Evolutionary conservation across 2,797 vertebrate genomes (phyloP).

Genomic region (Knipowitschia caucasica): DNA sequence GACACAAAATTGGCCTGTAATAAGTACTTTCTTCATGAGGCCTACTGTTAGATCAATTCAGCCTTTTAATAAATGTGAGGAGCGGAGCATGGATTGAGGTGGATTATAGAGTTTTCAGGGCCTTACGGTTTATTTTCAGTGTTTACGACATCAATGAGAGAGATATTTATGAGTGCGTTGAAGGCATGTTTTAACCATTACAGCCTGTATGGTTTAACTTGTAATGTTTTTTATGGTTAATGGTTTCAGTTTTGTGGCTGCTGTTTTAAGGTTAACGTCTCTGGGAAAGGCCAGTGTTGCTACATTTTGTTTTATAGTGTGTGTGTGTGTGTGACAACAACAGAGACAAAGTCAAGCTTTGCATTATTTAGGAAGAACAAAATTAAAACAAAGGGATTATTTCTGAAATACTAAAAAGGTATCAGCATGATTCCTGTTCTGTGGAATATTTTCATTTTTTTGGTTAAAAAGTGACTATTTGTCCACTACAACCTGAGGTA

Average conservation of each 20-base stretch:
- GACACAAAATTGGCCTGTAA: constrained; percentile 39
- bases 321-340: background rate
- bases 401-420: too few species aligned
- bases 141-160: constrained; percentile 11
- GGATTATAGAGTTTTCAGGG: constrained; percentile 13
- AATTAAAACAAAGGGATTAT: too few species aligned
- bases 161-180: constrained; percentile 11
- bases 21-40: constrained; percentile 23
- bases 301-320: background rate
- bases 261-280: constrained; percentile 3
- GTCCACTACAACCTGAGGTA: too few species aligned
- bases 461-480: too few species aligned
- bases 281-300: background rate
- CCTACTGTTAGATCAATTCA: constrained; percentile 17
- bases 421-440: too few species aligned
- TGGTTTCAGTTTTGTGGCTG: constrained; percentile 2
- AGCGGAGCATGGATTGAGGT: constrained; percentile 2
- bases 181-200: constrained; percentile 2
- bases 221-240: constrained; percentile 13
- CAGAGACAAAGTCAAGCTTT: background rate
- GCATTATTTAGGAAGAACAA: background rate
- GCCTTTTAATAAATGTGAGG: constrained; percentile 9
- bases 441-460: too few species aligned
- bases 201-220: background rate
- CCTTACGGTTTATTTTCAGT: constrained; percentile 7